Evolutionary conservation across 2,888 invertebrate genomes (phyloP).

Genomic region (Mactromeris polynyma): DNA sequence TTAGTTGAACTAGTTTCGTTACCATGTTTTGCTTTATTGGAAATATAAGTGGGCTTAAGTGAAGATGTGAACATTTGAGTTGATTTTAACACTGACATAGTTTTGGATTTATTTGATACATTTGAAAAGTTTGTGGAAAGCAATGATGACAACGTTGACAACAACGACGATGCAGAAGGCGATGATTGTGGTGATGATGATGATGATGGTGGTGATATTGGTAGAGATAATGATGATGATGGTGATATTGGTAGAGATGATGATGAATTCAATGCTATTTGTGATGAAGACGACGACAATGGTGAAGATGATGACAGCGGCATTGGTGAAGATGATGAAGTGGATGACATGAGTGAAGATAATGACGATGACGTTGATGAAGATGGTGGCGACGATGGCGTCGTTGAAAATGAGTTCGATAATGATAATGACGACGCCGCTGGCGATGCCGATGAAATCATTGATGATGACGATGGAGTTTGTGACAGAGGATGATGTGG

Average conservation of each 20-base stretch:
- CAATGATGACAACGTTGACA: background rate
- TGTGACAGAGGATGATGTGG: conserved; percentile 12
- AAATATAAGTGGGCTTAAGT: background rate
- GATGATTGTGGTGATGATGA: conserved; percentile 7
- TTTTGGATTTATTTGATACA: background rate
- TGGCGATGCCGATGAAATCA: background rate
- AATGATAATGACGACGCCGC: background rate
- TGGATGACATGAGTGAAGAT: background rate
- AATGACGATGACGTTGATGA: conserved; percentile 27
- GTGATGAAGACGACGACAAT: background rate
- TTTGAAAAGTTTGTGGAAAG: too few relatives aligned
- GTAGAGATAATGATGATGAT: conserved; percentile 20
- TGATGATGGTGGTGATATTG: conserved; percentile 21
- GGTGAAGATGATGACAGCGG: background rate
- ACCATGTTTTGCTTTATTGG: too few relatives aligned
- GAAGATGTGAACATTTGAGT: background rate
- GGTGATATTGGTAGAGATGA: background rate
- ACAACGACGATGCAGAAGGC: background rate
- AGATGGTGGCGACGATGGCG: conserved; percentile 29
- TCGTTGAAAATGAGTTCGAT: conserved; percentile 20
- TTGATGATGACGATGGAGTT: background rate
- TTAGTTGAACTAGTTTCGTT: background rate
- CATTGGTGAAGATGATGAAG: background rate
- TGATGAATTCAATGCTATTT: background rate
- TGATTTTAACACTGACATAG: background rate